Evolutionary conservation across 1,140 invertebrate species (phyloP).

Genomic region (Lepidurus couesii): DNA sequence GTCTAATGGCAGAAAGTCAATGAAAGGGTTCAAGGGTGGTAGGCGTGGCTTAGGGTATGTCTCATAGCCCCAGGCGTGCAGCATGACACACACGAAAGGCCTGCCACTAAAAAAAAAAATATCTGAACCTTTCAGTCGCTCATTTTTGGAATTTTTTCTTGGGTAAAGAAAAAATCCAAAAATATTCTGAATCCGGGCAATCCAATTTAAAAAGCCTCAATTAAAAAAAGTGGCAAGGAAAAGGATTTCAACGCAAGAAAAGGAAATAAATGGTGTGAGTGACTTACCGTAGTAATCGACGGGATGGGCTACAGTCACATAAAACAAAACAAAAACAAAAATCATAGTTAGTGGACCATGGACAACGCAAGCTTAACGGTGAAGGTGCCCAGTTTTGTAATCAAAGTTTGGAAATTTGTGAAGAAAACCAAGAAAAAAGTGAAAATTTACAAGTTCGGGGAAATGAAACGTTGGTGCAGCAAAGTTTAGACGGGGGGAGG

Average conservation of each 20-base stretch:
- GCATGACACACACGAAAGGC: conserved; percentile 8
- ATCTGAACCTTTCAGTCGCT: not conserved
- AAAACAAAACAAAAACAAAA: conserved; percentile 31
- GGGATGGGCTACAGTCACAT: conserved; percentile 70
- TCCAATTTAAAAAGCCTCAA: not conserved
- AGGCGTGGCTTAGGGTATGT: conserved; percentile 20
- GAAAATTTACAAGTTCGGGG: conserved; percentile 25
- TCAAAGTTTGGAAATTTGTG: not conserved
- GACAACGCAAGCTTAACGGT: not conserved
- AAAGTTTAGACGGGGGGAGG: not conserved
- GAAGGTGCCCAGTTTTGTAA: not conserved
- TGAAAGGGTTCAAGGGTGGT: not conserved
- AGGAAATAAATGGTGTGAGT: conserved; percentile 48
- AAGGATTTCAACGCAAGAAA: conserved; percentile 45
- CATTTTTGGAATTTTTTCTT: not conserved
- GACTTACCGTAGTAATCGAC: conserved; percentile 99
- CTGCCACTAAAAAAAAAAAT: not conserved
- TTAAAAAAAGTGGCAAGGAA: conserved; percentile 26
- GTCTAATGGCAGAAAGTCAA: not conserved
- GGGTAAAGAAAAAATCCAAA: not conserved
- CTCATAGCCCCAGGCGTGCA: conserved; percentile 20
- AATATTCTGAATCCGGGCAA: not conserved
- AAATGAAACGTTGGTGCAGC: conserved; percentile 10
- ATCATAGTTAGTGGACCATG: conserved; percentile 2
- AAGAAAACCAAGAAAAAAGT: conserved; percentile 4